Conservation (phyloP, 2,797 vertebrate species). For the Numenius phaeopus region DNA sequence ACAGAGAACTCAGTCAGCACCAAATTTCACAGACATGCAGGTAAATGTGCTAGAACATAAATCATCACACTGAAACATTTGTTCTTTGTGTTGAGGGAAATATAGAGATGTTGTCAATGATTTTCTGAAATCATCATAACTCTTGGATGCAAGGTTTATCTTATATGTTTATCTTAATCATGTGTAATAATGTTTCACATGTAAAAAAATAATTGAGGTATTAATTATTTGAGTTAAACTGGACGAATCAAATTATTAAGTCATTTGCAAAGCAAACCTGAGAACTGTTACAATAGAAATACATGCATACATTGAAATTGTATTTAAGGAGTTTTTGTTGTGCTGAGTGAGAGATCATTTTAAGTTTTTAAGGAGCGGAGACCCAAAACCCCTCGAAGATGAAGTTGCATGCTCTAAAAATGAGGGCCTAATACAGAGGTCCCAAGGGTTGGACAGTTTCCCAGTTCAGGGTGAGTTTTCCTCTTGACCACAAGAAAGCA, state of each 20-base stretch:
- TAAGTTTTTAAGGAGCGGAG: slow-evolving; percentile 28
- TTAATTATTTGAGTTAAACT: neutral
- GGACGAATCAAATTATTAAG: neutral
- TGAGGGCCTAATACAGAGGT: neutral
- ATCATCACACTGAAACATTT: neutral
- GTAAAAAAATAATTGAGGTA: neutral
- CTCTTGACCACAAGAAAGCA: neutral
- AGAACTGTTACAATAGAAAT: neutral
- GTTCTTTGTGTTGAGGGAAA: neutral
- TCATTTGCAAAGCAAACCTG: neutral
- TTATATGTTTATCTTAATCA: neutral
- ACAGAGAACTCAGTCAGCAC: slow-evolving; percentile 97
- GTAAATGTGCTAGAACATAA: slow-evolving; percentile 77
- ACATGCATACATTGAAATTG: neutral
- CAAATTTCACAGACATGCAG: slow-evolving; percentile 99
- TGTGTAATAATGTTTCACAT: neutral
- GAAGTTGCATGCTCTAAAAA: slow-evolving; percentile 15
- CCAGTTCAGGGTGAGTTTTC: slow-evolving; percentile 10
- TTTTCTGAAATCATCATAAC: slow-evolving; percentile 13
- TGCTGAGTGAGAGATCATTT: neutral
- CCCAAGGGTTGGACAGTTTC: neutral
- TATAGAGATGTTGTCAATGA: neutral
- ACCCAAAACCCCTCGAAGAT: neutral
- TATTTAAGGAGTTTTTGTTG: neutral
- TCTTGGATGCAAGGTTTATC: neutral